Conservation (phyloP, 2,888 invertebrate genomes). For the Dascillus cervinus region DNA sequence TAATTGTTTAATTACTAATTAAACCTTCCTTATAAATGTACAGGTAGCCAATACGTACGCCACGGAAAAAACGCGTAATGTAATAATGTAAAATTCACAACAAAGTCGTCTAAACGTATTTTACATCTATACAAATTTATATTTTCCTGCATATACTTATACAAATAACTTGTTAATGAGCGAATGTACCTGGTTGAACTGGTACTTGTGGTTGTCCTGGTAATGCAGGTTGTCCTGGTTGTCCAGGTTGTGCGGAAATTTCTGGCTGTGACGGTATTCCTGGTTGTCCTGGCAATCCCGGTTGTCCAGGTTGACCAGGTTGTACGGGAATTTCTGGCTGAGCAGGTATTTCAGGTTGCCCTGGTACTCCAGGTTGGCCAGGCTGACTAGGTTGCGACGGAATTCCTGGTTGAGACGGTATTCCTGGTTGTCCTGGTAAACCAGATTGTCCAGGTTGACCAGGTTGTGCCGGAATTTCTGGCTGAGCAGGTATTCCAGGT, state of each 20-base stretch:
- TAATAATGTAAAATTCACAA: too few species aligned
- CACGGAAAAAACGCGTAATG: too few species aligned
- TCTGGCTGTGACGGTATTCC: slow-evolving; percentile 3
- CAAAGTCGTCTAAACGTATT: too few species aligned
- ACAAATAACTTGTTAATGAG: slow-evolving; percentile 2
- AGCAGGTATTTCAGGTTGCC: slow-evolving; percentile 41
- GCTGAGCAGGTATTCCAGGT: slow-evolving; percentile 34
- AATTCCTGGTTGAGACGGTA: slow-evolving; percentile 1
- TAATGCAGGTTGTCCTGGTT: slow-evolving; percentile 5
- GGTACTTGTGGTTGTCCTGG: slow-evolving; percentile 10
- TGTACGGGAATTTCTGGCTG: slow-evolving; percentile 25
- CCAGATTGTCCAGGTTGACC: slow-evolving; percentile 18
- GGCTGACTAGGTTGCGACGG: slow-evolving; percentile 6
- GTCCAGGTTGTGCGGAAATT: slow-evolving; percentile 13
- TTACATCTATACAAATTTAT: too few species aligned
- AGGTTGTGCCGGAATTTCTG: slow-evolving; percentile 10
- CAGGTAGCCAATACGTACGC: too few species aligned
- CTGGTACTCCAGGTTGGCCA: slow-evolving; percentile 10
- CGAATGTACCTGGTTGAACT: slow-evolving; percentile 9
- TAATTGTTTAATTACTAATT: too few species aligned
- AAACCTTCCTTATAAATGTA: too few species aligned
- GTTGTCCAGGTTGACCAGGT: slow-evolving; percentile 46
- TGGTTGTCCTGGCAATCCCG: slow-evolving; percentile 38
- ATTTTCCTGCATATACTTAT: too few species aligned
- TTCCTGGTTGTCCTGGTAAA: slow-evolving; percentile 2